These are phyloP conservation scores for Stramonita haemastoma DNA, from an alignment of 2,888 invertebrate genomes.

Conservation along the genomic window DNA sequence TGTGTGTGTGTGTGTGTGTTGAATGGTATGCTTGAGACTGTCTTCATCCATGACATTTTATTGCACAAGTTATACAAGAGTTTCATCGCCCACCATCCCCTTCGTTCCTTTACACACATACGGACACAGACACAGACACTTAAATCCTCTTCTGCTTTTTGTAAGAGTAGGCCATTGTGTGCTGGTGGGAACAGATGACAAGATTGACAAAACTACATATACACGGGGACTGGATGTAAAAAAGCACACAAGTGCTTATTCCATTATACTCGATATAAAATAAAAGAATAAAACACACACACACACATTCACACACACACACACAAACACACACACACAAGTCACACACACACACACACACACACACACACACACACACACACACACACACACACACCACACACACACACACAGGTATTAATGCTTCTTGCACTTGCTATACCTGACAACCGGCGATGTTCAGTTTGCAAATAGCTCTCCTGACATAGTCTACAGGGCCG, in stretches of 20 bases:
- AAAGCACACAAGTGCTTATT: too few relatives aligned
- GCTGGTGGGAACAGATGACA: too few relatives aligned
- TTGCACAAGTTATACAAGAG: too few relatives aligned
- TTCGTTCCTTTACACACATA: neutral
- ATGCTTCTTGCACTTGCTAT: conserved; percentile 56
- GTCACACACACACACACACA: neutral
- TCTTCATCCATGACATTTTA: too few relatives aligned
- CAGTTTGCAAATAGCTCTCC: conserved; percentile 83
- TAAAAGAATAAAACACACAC: neutral
- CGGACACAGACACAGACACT: neutral
- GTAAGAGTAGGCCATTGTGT: too few relatives aligned
- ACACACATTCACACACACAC: neutral
- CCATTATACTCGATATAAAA: too few relatives aligned
- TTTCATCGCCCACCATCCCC: too few relatives aligned
- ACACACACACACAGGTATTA: neutral
- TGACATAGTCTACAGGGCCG: conserved; percentile 85
- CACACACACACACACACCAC: conserved; percentile 14
- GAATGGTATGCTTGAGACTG: too few relatives aligned
- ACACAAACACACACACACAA: neutral
- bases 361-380: neutral
- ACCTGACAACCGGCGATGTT: conserved; percentile 79
- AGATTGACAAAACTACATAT: too few relatives aligned
- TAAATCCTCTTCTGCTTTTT: too few relatives aligned
- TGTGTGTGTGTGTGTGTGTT: too few relatives aligned
- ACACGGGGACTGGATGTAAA: too few relatives aligned